Percentiles rank a stretch among this genome's conserved stretches.
Conservation (phyloP, 2,797 vertebrate genomes). For the Syngnathus rostellatus region DNA sequence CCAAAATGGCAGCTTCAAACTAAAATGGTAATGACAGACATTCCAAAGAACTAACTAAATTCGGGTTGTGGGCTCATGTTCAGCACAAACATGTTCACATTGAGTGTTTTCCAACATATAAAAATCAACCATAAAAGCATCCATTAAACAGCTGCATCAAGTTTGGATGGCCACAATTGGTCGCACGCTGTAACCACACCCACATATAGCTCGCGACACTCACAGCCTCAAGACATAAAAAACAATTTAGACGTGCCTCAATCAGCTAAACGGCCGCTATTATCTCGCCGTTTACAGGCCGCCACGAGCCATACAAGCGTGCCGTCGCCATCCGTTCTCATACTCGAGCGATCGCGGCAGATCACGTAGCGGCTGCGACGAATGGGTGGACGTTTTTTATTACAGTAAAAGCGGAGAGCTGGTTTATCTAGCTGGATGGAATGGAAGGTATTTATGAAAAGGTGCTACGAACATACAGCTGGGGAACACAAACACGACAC, state of each 20-base stretch:
- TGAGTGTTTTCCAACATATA: background rate
- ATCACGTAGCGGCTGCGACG: background rate
- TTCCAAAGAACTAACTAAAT: background rate
- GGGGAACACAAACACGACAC: slow-evolving; percentile 33
- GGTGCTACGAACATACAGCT: slow-evolving; percentile 24
- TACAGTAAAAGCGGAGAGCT: background rate
- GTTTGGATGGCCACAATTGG: background rate
- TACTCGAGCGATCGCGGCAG: background rate
- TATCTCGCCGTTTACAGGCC: background rate
- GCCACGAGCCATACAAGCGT: background rate
- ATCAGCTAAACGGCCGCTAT: background rate
- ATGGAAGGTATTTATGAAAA: slow-evolving; percentile 36
- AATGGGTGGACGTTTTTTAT: background rate
- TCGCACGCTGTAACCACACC: background rate
- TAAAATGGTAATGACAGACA: background rate
- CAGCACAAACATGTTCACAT: background rate
- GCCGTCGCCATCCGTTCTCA: background rate
- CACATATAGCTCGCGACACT: background rate
- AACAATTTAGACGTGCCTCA: background rate
- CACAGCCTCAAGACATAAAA: background rate
- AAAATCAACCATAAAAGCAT: background rate
- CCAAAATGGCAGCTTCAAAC: background rate
- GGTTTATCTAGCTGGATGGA: slow-evolving; percentile 15
- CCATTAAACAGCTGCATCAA: background rate
- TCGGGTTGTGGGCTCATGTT: background rate